Conservation (phyloP, 2,888 invertebrate species). For the Acanthosoma haemorrhoidale region DNA sequence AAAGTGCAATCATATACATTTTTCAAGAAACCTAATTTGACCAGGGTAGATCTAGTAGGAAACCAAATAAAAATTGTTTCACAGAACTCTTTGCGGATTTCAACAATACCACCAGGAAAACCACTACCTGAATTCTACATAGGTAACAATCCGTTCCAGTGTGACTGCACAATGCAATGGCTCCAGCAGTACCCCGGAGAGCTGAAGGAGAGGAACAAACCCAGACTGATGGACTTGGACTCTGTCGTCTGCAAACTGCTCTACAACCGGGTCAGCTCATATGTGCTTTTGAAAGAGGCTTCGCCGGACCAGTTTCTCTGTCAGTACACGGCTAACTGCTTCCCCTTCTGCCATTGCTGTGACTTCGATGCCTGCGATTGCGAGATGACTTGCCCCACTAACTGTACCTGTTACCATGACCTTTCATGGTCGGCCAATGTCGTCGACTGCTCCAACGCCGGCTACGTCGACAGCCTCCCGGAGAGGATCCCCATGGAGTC, state of each 20-base stretch:
- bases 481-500: conserved; percentile 86
- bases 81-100: conserved; percentile 69
- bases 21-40: conserved; percentile 78
- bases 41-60: conserved; percentile 72
- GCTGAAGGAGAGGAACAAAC: conserved; percentile 70
- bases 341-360: conserved; percentile 82
- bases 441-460: conserved; percentile 71
- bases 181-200: conserved; percentile 69
- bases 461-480: conserved; percentile 64
- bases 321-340: conserved; percentile 78
- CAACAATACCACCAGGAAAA: conserved; percentile 65
- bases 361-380: conserved; percentile 89
- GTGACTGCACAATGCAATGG: conserved; percentile 90
- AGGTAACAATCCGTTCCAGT: conserved; percentile 78
- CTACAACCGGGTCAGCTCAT: conserved; percentile 67
- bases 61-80: conserved; percentile 72
- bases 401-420: conserved; percentile 85
- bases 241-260: conserved; percentile 75
- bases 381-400: conserved; percentile 83
- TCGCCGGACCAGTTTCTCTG: conserved; percentile 78
- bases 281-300: conserved; percentile 70
- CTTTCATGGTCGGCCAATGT: conserved; percentile 81
- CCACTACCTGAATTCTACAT: conserved; percentile 75
- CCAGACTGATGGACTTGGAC: conserved; percentile 74
- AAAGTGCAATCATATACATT: conserved; percentile 82